Conservation (phyloP, 2,888 invertebrate genomes). For the Sisyra terminalis region DNA sequence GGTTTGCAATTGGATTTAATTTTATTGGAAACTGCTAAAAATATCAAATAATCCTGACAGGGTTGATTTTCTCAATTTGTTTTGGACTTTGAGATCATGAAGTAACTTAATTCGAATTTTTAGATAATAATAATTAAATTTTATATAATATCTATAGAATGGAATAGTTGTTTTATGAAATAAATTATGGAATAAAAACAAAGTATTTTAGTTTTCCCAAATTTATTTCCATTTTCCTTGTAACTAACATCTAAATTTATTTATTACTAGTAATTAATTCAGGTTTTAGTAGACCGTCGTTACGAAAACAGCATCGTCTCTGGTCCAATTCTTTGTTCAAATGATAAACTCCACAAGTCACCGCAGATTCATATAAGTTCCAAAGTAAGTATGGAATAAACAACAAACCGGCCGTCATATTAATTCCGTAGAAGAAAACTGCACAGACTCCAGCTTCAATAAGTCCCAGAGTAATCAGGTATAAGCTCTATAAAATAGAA, state of each 20-base stretch:
- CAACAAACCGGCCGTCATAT: slow-evolving; percentile 44
- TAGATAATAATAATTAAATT: no score
- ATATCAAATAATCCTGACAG: no score
- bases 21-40: no score
- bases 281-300: slow-evolving; percentile 1
- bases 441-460: slow-evolving; percentile 39
- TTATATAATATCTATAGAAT: no score
- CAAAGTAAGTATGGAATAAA: slow-evolving; percentile 63
- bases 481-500: slow-evolving; percentile 35
- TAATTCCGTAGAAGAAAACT: slow-evolving; percentile 40
- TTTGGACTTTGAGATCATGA: no score
- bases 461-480: slow-evolving; percentile 40
- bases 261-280: slow-evolving; percentile 2
- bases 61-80: no score
- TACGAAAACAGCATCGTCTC: neutral
- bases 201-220: no score
- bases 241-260: no score
- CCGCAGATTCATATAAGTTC: slow-evolving; percentile 47
- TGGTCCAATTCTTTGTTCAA: slow-evolving; percentile 29
- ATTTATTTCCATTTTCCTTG: no score
- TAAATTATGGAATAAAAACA: neutral
- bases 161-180: neutral
- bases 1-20: no score
- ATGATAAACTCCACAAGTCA: slow-evolving; percentile 50
- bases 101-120: no score